Evolutionary conservation across 1,140 invertebrate species (phyloP).

Genomic region (Lasaia peninsularis): DNA sequence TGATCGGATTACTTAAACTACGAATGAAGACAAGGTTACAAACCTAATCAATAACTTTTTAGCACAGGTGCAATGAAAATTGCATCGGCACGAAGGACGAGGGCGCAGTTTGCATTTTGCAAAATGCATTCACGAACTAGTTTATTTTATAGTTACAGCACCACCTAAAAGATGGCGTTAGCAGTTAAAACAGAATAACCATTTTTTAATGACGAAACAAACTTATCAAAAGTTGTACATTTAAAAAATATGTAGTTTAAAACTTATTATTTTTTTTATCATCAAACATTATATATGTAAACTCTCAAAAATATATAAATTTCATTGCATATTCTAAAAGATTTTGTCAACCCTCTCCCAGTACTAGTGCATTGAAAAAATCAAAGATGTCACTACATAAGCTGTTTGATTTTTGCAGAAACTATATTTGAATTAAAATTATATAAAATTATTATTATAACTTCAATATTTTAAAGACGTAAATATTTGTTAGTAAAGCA

Average conservation of each 20-base stretch:
- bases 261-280: neutral
- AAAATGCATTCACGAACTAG: constrained; percentile 27
- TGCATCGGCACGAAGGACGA: constrained; percentile 2
- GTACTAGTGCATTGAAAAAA: neutral
- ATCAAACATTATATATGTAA: neutral
- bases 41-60: constrained; percentile 16
- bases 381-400: neutral
- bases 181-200: constrained; percentile 15
- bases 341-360: neutral
- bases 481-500: too few relatives aligned
- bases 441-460: too few relatives aligned
- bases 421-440: too few relatives aligned
- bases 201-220: neutral
- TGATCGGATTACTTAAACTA: too few relatives aligned
- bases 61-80: constrained; percentile 1
- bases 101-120: constrained; percentile 31
- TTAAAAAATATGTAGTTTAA: neutral
- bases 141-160: constrained; percentile 27
- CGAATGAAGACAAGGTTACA: too few relatives aligned
- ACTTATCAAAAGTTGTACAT: neutral
- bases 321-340: neutral
- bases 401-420: too few relatives aligned
- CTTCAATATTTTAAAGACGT: too few relatives aligned
- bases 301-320: neutral
- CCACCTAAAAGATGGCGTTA: constrained; percentile 49